A percentile compares a stretch with the other conserved stretches of the same genome.
Evolutionary conservation across 2,888 invertebrate genomes (phyloP).

Genomic region (Machimus atricapillus): DNA sequence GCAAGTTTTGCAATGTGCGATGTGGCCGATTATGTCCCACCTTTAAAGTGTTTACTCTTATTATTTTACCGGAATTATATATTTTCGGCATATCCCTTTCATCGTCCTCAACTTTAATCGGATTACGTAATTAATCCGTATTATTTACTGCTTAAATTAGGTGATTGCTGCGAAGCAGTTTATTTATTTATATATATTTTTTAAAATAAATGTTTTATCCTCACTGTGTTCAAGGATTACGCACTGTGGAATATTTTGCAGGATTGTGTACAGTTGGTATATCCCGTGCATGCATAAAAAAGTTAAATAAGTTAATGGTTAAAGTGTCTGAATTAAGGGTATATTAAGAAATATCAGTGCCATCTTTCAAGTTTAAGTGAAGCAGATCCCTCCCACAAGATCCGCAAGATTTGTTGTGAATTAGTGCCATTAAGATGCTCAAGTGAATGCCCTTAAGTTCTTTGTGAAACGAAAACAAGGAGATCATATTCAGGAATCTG

Average conservation of each 20-base stretch:
- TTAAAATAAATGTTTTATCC: neutral
- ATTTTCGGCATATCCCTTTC: neutral
- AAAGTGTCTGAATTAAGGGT: neutral
- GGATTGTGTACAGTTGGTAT: neutral
- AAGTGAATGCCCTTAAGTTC: neutral
- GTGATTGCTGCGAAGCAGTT: neutral
- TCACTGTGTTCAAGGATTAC: slow-evolving; percentile 13
- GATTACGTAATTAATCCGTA: slow-evolving; percentile 27
- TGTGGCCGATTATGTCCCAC: neutral
- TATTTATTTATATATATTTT: neutral
- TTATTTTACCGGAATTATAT: neutral
- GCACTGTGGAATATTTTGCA: slow-evolving; percentile 13
- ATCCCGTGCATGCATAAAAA: neutral
- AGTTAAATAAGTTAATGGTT: neutral
- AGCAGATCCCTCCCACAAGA: neutral
- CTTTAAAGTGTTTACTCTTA: neutral
- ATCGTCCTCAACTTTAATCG: neutral
- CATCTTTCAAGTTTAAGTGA: neutral
- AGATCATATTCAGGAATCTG: neutral
- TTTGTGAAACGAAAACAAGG: neutral
- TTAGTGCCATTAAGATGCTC: neutral
- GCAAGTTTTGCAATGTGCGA: neutral
- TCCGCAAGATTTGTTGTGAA: neutral
- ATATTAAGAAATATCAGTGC: neutral
- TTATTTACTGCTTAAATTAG: neutral